Evolutionary conservation across 2,888 invertebrate genomes (phyloP), one percentile per base, ranked within the genome.

Genomic region (Cryptus armator): DNA sequence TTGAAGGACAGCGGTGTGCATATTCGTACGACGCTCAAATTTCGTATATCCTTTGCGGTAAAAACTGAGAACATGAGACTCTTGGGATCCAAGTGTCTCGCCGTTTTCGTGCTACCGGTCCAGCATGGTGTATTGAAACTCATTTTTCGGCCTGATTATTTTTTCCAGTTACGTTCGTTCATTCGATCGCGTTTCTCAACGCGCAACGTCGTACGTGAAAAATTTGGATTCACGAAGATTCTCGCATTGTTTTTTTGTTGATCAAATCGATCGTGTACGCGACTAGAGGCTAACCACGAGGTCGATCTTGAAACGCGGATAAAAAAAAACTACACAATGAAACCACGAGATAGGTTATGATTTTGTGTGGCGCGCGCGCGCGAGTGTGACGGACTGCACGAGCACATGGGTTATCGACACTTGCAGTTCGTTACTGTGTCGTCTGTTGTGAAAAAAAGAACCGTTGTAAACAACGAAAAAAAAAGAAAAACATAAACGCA

Each of bases 21-120:
- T 56, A 99, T 95, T 94, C 98, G 97, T 0, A 96, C 95, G 0
- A 98, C 97, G 94, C 98, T 98, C 16, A 99, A 94, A 87, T 96
- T 96, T 89, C 95, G 95, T 12, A 98, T 95, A 90, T 99, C 98
- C 72, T 97, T 96, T 51, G 96, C 94, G 10, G 96, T 96, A 90
- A 97, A 98, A 86, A 97, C 94, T 0, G 96, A 95, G 92, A 98
- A 98, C 44, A 94, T 94, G 76, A 96, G 87, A 24, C 86, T 87
- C 37, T 90, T 88, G 10, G 93, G 91, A 79, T 90, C 90, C 72
- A 91, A 88, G 88, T 93, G 93, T 81, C 89, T 91, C 88, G 43
- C 14, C 3, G 43, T 59, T 12, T 53, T 70, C 14, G 10, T 16
- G n/a, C 12, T 56, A 4, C 43, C 53, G n/a, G n/a, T 14, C 51